Conservation (phyloP, 1,140 invertebrate genomes). For the fruit fly (Drosophila melanogaster) region Release_6_plus_ISO1_MT NC_004354.4:10254001-10254500, state of each 20-base stretch:
- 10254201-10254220: conserved; percentile 47
- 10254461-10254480: background rate
- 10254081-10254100: conserved; percentile 84
- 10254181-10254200: background rate
- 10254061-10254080: conserved; percentile 84
- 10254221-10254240: conserved; percentile 31
- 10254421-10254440: background rate
- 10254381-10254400: background rate
- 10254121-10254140: conserved; percentile 84
- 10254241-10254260: conserved; percentile 25
- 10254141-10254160: conserved; percentile 83
- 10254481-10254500: no score
- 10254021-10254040: conserved; percentile 79
- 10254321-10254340: background rate
- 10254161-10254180: conserved; percentile 52
- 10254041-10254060: conserved; percentile 84
- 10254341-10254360: background rate
- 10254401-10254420: background rate
- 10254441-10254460: background rate
- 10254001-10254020: conserved; percentile 84
- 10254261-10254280: conserved; percentile 41
- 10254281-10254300: conserved; percentile 80
- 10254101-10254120: conserved; percentile 84
- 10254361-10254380: conserved; percentile 12
- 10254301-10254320: conserved; percentile 54